Percentiles rank a stretch among this genome's conserved stretches.
Evolutionary conservation across 2,113 vertebrate genomes (phyloP).

Genomic region (Alligator mississippiensis): DNA sequence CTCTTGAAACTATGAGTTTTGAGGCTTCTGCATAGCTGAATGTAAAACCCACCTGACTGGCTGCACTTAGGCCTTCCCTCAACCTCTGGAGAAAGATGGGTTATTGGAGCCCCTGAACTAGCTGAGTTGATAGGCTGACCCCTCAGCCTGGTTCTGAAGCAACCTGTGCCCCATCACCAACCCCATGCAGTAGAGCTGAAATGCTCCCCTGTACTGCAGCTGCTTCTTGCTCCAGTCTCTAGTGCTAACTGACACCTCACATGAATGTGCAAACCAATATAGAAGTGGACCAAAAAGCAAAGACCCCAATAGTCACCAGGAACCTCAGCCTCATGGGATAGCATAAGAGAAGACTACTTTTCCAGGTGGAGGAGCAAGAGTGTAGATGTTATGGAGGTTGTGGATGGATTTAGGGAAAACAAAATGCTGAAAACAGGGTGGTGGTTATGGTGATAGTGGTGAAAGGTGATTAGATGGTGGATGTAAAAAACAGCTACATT

Average conservation of each 20-base stretch:
- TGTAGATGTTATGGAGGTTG: not conserved
- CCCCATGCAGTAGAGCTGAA: not conserved
- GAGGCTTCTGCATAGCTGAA: not conserved
- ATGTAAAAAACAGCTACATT: not conserved
- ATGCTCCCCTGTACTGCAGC: not conserved
- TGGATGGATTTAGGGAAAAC: not conserved
- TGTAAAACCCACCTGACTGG: not conserved
- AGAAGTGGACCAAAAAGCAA: not conserved
- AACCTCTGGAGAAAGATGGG: not conserved
- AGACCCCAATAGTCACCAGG: not conserved
- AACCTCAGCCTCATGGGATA: not conserved
- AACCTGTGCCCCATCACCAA: not conserved
- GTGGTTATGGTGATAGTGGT: not conserved
- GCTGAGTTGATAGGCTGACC: not conserved
- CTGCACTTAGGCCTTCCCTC: not conserved
- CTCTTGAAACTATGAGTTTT: not conserved
- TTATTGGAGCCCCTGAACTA: not conserved
- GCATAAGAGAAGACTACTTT: not conserved
- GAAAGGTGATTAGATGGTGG: not conserved
- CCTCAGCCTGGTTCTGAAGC: not conserved
- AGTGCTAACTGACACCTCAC: not conserved
- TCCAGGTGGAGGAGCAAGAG: not conserved
- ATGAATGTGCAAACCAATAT: not conserved
- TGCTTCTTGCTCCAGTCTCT: not conserved
- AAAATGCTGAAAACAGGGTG: not conserved